Percentiles rank a stretch among this genome's conserved stretches.
These are phyloP conservation scores for Gasterosteus aculeatus DNA, from an alignment of 2,113 vertebrate species.

Conservation along the genomic window DNA sequence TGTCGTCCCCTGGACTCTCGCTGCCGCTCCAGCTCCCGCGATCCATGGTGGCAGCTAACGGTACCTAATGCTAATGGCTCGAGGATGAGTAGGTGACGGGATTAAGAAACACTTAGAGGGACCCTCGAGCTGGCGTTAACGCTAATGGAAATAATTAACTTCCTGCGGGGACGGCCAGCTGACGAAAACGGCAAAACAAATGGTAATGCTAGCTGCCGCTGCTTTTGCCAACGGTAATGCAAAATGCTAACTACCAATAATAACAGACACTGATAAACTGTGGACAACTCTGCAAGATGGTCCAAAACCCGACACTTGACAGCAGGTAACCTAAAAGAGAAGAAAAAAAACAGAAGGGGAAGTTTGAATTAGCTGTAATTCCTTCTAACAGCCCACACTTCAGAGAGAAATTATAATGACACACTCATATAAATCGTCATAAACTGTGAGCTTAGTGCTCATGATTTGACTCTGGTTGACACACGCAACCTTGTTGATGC, in stretches of 20 bases:
- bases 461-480: not conserved
- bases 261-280: not conserved
- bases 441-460: not conserved
- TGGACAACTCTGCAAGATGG: slow-evolving; percentile 1
- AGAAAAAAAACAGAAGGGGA: slow-evolving; percentile 5
- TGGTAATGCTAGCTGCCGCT: slow-evolving; percentile 18
- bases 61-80: slow-evolving; percentile 10
- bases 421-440: not conserved
- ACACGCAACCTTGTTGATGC: not conserved
- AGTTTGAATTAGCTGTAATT: not conserved
- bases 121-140: slow-evolving; percentile 6
- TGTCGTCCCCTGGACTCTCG: slow-evolving; percentile 94
- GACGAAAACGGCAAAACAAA: not conserved
- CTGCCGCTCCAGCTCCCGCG: slow-evolving; percentile 98
- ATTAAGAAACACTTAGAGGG: slow-evolving; percentile 3
- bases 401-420: not conserved
- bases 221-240: not conserved
- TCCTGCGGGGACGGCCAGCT: slow-evolving; percentile 2
- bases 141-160: slow-evolving; percentile 5
- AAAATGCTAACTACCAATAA: slow-evolving; percentile 4
- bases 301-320: slow-evolving; percentile 25
- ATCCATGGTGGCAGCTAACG: slow-evolving; percentile 89
- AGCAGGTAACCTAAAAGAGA: slow-evolving; percentile 41
- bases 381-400: not conserved
- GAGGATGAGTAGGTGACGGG: not conserved